phyloP scores from a whole-genome alignment of 2,888 invertebrate species.

The Euspilapteryx auroguttella region DNA sequence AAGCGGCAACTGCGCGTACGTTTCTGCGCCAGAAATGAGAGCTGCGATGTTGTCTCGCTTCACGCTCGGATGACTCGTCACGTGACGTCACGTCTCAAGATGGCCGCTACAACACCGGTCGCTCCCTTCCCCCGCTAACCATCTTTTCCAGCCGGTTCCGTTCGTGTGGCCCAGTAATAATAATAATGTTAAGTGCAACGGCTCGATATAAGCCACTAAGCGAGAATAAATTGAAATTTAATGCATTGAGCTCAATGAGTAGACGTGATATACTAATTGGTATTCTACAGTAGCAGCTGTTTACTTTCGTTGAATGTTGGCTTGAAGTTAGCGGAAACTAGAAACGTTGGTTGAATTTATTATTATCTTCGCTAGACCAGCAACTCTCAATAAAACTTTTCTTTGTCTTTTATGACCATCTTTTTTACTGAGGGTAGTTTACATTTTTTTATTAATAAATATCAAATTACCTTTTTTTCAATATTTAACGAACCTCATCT shows the following conservation, averaged over 20 bases:
- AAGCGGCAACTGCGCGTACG: constrained; percentile 31
- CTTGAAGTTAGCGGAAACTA: constrained; percentile 28
- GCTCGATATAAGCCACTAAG: constrained; percentile 50
- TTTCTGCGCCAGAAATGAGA: constrained; percentile 16
- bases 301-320: constrained; percentile 53
- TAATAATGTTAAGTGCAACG: constrained; percentile 52
- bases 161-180: constrained; percentile 32
- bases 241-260: constrained; percentile 38
- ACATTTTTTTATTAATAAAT: too few relatives aligned
- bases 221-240: constrained; percentile 55
- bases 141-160: constrained; percentile 38
- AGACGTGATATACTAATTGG: constrained; percentile 40
- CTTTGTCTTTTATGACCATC: too few relatives aligned
- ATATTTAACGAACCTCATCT: too few relatives aligned
- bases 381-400: too few relatives aligned
- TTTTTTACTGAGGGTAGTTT: too few relatives aligned
- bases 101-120: constrained; percentile 51
- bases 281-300: constrained; percentile 48
- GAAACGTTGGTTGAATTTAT: constrained; percentile 16
- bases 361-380: too few relatives aligned
- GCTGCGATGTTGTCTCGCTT: constrained; percentile 46
- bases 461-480: too few relatives aligned
- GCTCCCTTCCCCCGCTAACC: constrained; percentile 22
- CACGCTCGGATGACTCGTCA: constrained; percentile 54
- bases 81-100: constrained; percentile 62